These are phyloP conservation scores for Cryptocheilus praepositus DNA, from an alignment of 2,888 invertebrate species.

Conservation along the genomic window DNA sequence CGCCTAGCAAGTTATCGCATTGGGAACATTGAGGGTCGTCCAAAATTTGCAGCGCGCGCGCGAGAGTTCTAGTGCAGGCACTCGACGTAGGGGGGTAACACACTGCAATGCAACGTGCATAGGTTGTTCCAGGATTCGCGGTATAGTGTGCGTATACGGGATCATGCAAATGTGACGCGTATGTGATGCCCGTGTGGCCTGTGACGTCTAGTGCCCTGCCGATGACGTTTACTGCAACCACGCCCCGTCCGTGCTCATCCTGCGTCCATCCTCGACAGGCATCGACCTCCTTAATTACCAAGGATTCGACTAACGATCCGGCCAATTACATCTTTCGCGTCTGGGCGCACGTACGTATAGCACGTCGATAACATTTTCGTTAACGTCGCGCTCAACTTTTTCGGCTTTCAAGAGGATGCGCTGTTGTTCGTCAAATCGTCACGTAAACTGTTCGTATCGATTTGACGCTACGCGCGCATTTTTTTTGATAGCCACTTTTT, in stretches of 20 bases:
- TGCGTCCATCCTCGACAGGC: slow-evolving; percentile 61
- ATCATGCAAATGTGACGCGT: slow-evolving; percentile 70
- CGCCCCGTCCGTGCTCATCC: slow-evolving; percentile 59
- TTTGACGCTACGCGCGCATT: too few relatives aligned
- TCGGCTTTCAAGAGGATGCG: too few relatives aligned
- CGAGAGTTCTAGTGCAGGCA: slow-evolving; percentile 55
- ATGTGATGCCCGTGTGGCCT: slow-evolving; percentile 66
- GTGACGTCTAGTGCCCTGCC: slow-evolving; percentile 73
- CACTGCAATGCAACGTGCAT: slow-evolving; percentile 51
- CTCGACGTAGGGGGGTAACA: slow-evolving; percentile 57
- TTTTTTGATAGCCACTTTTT: background rate
- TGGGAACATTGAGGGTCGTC: slow-evolving; percentile 46
- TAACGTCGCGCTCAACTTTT: background rate
- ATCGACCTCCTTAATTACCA: slow-evolving; percentile 66
- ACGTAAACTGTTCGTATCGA: too few relatives aligned
- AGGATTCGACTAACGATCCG: slow-evolving; percentile 52
- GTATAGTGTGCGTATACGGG: slow-evolving; percentile 47
- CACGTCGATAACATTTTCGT: background rate
- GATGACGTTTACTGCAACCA: slow-evolving; percentile 73
- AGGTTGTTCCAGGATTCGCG: slow-evolving; percentile 42
- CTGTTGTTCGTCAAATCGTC: too few relatives aligned
- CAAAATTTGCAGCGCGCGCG: slow-evolving; percentile 39
- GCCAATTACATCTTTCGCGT: slow-evolving; percentile 42
- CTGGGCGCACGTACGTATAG: background rate
- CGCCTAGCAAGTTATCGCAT: slow-evolving; percentile 35